These are phyloP conservation scores for Geophilus truncorum DNA, from an alignment of 2,888 invertebrate species.

Conservation along the genomic window DNA sequence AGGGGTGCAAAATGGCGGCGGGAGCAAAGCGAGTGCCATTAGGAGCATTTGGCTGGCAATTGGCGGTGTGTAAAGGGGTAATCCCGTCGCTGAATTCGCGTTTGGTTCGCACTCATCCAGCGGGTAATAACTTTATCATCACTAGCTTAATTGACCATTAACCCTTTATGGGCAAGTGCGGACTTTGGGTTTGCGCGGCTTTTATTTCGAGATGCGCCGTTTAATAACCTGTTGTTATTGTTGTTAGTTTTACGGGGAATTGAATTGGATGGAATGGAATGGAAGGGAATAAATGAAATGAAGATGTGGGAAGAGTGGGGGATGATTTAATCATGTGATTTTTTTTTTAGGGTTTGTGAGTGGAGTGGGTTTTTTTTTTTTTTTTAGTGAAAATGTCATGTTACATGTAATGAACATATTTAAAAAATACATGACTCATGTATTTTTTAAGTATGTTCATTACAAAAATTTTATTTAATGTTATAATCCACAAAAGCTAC, in stretches of 20 bases:
- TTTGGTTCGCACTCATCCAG: conserved; percentile 1
- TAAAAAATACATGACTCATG: too few relatives aligned
- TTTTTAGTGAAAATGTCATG: too few relatives aligned
- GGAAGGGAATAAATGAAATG: too few relatives aligned
- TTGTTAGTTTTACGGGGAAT: neutral
- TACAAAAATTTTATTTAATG: too few relatives aligned
- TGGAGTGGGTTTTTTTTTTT: too few relatives aligned
- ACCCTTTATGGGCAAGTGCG: neutral
- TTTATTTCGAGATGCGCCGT: neutral
- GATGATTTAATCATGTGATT: too few relatives aligned
- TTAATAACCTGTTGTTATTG: conserved; percentile 3
- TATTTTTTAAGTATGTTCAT: too few relatives aligned
- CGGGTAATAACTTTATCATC: conserved; percentile 25
- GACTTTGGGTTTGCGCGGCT: neutral
- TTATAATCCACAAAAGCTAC: too few relatives aligned
- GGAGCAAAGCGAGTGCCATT: neutral
- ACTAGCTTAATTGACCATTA: conserved; percentile 19
- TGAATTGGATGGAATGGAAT: neutral
- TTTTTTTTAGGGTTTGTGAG: too few relatives aligned
- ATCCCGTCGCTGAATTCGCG: neutral
- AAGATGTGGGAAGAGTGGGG: too few relatives aligned
- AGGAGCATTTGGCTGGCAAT: conserved; percentile 19
- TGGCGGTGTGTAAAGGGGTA: conserved; percentile 22
- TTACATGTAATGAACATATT: too few relatives aligned
- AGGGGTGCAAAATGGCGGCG: neutral